Base-by-base conservation (phyloP, 2,113 vertebrate species). In the Erythrocebus patas region DNA sequence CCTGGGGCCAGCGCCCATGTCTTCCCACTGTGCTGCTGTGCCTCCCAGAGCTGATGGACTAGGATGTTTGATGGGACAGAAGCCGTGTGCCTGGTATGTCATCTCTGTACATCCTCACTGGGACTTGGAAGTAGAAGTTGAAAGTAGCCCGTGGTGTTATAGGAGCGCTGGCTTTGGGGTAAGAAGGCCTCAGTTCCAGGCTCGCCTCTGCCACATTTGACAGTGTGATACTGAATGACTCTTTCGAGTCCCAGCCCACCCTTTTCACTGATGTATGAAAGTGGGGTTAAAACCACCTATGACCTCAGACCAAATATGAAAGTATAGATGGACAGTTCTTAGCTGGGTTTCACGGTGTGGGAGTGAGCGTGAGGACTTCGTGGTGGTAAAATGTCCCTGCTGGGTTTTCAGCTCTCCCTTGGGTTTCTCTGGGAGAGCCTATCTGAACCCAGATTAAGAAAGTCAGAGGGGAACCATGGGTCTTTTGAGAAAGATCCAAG, bases 401-500 rank as follows among this genome's bases (percentile, higher is more conserved):
- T 5, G 22, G 75, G 14, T 7, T 20, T 55, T 64, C 95, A 2
- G 3, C 68, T 45, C 23, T 85, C 16, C 78, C 22, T 23, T 2
- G 25, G 12, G 43, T 27, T 48, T 50, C 27, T n/a, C 8, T 43
- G 12, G 75, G 20, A 2, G 30, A 43, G 14, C 13, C 11, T 8
- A 1, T 27, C 57, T 38, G 18, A 57, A 17, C 59, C 87, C 12
- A 16, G 9, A 12, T 40, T 40, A 9, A 72, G 17, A 55, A 50
- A 27, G 38, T 35, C 7, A 2, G 38, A 1, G 61, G 68, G 52
- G 14, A 27, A 55, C 8, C 8, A 0, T 10, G 1, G 25, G 30
- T n/a, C 85, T 82, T 88, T 43, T 35, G 86, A 72, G 59, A 94
- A 97, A 78, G 8, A 45, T 76, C 40, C n/a, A 43, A 40, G 2